Evolutionary conservation across 2,888 invertebrate species (phyloP).

Genomic region (Minunthozetes semirufus): DNA sequence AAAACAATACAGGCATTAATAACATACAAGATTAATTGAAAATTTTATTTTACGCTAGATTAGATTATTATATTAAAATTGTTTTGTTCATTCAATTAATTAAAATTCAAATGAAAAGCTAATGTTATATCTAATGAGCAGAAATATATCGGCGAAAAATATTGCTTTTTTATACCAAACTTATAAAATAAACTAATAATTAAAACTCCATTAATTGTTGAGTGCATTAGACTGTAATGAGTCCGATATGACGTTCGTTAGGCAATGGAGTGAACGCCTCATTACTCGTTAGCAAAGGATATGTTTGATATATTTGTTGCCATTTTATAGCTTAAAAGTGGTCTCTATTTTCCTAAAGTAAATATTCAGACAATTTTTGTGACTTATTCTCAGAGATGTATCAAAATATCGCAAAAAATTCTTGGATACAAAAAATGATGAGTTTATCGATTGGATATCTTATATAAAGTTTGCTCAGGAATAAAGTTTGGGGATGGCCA

Average conservation of each 20-base stretch:
- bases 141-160: no score
- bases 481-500: no score
- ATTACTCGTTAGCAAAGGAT: slow-evolving; percentile 2
- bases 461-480: no score
- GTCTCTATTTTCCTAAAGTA: background rate
- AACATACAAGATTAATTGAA: no score
- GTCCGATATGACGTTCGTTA: background rate
- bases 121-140: no score
- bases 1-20: no score
- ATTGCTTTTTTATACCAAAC: no score
- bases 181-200: background rate
- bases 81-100: no score
- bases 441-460: background rate
- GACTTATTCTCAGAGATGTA: background rate
- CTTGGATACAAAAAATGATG: background rate
- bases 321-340: background rate
- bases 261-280: background rate
- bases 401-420: background rate
- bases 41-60: no score
- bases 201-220: background rate
- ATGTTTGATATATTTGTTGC: background rate
- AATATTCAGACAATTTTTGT: background rate
- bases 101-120: no score
- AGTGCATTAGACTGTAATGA: slow-evolving; percentile 1
- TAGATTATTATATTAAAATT: no score